Percentiles rank a stretch among this genome's conserved stretches.
phyloP scores from a whole-genome alignment of 2,797 vertebrate genomes.

The Sebastes hubbsi region DNA sequence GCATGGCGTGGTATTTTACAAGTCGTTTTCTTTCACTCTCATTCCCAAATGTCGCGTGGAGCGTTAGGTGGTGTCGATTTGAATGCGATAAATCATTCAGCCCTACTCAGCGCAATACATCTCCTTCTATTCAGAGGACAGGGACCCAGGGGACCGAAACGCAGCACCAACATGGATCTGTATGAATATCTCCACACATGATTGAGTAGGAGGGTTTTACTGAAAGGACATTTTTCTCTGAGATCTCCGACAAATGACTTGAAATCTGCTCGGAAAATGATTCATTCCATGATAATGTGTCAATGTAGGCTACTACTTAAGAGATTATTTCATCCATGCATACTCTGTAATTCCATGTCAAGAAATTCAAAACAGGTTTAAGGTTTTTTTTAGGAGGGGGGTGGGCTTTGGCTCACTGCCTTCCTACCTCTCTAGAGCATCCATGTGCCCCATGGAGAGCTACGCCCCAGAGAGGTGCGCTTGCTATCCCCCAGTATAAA shows the following conservation, averaged over 20 bases:
- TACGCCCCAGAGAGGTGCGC: slow-evolving; percentile 48
- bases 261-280: slow-evolving; percentile 23
- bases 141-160: slow-evolving; percentile 37
- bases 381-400: background rate
- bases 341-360: background rate
- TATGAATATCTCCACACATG: slow-evolving; percentile 49
- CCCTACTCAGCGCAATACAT: slow-evolving; percentile 60
- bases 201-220: slow-evolving; percentile 41
- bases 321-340: slow-evolving; percentile 18
- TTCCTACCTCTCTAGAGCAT: slow-evolving; percentile 26
- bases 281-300: slow-evolving; percentile 25
- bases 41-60: background rate
- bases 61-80: background rate
- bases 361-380: slow-evolving; percentile 23
- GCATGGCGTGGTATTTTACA: no score
- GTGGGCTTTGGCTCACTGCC: slow-evolving; percentile 39
- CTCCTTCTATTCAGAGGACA: slow-evolving; percentile 53
- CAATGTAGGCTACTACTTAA: background rate
- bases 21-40: background rate
- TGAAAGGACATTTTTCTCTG: slow-evolving; percentile 15
- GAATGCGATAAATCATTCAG: background rate
- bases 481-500: slow-evolving; percentile 58
- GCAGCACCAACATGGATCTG: slow-evolving; percentile 35
- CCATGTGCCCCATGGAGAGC: slow-evolving; percentile 49
- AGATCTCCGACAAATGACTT: slow-evolving; percentile 14